Evolutionary conservation across 1,140 invertebrate species (phyloP), one percentile per base, ranked within the genome.

Genomic region (Harlomillsia oculata): DNA sequence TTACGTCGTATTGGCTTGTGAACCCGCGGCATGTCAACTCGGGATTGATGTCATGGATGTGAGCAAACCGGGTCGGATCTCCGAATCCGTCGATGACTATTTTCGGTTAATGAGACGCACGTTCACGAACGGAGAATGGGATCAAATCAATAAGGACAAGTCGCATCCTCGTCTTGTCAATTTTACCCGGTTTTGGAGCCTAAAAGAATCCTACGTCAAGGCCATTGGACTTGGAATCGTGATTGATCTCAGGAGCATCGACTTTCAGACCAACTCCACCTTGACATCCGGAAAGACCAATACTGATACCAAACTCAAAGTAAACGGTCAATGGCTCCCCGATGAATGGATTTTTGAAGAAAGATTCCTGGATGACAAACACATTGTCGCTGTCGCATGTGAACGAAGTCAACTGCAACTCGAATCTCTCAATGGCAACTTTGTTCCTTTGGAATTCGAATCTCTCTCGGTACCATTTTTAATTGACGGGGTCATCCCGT

Each of bases 151-250:
- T 20, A 55, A 57, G 3, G 54, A 75, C 36, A 74, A 81, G 46
- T 1, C 29, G 20, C 48, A 54, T 53, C 61, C 66, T 13, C 76
- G 76, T 20, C 81, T 39, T 74, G 84, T 73, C 66, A 71, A 72
- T 6, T 96, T 95, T 70, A 93, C 83, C 70, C 77, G 93, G 54
- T 76, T 86, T 68, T 97, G 93, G 93, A 85, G 86, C 62, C 73
- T 97, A n/a, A 97, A 97, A 75, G 94, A 97, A 70, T 88, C 88
- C 70, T 92, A 91, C 70, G 83, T 92, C 0, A 97, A 97, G 75
- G 90, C 91, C 54, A 76, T 84, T 41, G 91, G 92, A 20, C 73
- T 83, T 16, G 93, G 93, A 23, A 82, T 97, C 37, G 82, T 81
- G 1, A 75, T 86, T 62, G 80, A 88, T 66, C 74, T 97, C 20